Base-by-base conservation (phyloP, 37 sponge, comb jelly and placozoan genomes). In the Halisarca cf. caerulea region DNA sequence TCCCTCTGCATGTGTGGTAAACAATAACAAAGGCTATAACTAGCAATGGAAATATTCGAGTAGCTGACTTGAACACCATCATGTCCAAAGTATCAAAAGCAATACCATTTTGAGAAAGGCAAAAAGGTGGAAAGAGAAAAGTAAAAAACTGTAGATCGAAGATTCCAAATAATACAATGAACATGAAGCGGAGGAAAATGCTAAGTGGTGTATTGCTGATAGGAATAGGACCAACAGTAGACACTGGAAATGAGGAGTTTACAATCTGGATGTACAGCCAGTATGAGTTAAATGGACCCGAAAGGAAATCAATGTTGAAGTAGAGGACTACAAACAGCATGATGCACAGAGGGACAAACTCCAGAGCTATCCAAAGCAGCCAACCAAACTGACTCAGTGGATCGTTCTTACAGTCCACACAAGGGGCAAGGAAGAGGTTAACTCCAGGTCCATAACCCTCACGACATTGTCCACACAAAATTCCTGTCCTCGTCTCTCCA, bases 61-160 rank as follows among this genome's bases (percentile, higher is more conserved):
- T 44, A 0, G 41, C 21, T 41, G 45, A 37, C 44, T 74, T 74
- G 42, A 74, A 14, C 2, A 74, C 18, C 14, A 74, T 74, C 45
- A 74, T 41, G 45, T 74, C 77, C 44, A 74, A 11, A 21, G 36
- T 33, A 3, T 74, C 77, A 23, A 40, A 37, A 17, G 17, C 1
- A 25, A 9, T 37, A 18, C 38, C 77, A 20, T n/a, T 6, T 20
- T 23, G 2, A 40, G 77, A 40, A 44, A 41, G 39, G 45, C 77
- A 74, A 25, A 74, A 74, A 23, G 42, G 44, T 20, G 77, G 77
- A 6, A 74, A 21, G 24, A 74, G 45, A 14, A 74, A 74, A 41
- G 77, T 36, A 74, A 74, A 74, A 25, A 74, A 74, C 41, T 74
- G 77, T 44, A 74, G 41, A 25, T 74, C 36, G 45, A 74, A 74